Evolutionary conservation across 1,140 invertebrate species (phyloP).

Genomic region (Wiebesia pumilae): DNA sequence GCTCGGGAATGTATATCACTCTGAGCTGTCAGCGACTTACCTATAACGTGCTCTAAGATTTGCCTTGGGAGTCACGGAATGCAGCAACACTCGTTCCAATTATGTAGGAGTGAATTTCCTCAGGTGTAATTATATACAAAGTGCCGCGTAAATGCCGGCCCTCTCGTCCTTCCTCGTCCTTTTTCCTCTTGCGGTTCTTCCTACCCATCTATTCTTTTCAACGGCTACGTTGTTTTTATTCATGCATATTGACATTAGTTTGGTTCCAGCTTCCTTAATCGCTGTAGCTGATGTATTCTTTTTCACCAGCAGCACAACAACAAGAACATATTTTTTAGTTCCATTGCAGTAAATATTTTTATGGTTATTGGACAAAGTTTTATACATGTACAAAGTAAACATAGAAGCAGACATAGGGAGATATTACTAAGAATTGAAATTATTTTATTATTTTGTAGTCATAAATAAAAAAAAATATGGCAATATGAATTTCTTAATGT

Average conservation of each 20-base stretch:
- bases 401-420: no score
- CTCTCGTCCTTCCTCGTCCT: not conserved
- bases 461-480: no score
- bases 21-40: constrained; percentile 34
- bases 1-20: constrained; percentile 43
- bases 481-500: no score
- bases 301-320: no score
- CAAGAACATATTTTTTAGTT: no score
- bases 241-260: not conserved
- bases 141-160: constrained; percentile 25
- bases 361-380: no score
- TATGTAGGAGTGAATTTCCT: constrained; percentile 25
- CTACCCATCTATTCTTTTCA: not conserved
- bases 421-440: no score
- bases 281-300: no score
- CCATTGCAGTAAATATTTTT: no score
- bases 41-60: not conserved
- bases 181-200: not conserved
- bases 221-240: constrained; percentile 6
- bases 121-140: constrained; percentile 16
- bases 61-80: not conserved
- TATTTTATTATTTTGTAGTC: no score
- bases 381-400: no score
- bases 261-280: not conserved
- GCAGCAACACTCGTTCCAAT: not conserved